Evolutionary conservation across 2,113 vertebrate genomes (phyloP).

Genomic region (Marmota monax): DNA sequence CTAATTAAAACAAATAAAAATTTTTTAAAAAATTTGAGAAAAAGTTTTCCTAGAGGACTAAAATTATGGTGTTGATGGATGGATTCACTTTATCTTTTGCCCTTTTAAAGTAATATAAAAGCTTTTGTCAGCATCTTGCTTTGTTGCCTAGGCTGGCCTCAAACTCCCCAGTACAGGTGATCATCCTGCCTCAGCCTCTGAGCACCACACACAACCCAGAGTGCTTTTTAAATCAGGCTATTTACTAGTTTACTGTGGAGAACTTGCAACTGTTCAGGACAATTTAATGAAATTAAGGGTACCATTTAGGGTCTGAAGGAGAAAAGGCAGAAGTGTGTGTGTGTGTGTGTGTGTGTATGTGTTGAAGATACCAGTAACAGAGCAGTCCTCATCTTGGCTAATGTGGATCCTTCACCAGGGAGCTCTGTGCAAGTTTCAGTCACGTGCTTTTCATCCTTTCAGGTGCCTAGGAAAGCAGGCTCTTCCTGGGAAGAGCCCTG

Average conservation of each 20-base stretch:
- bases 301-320: neutral
- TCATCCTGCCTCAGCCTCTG: neutral
- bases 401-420: neutral
- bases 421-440: too few relatives aligned
- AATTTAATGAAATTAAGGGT: neutral
- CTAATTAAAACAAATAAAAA: too few relatives aligned
- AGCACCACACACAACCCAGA: too few relatives aligned
- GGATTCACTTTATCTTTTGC: neutral
- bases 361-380: neutral
- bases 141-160: neutral
- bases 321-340: neutral
- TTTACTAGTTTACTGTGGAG: neutral
- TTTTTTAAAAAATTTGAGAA: neutral
- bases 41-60: neutral
- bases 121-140: neutral
- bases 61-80: neutral
- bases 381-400: neutral
- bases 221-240: neutral
- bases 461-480: conserved; percentile 93
- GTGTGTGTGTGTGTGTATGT: neutral
- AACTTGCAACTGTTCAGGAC: neutral
- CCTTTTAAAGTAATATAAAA: neutral
- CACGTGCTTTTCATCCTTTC: conserved; percentile 20
- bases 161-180: neutral
- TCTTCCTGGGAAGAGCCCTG: conserved; percentile 87